These are phyloP conservation scores for Austrolebias charrua DNA, from an alignment of 2,797 vertebrate genomes.

Conservation along the genomic window DNA sequence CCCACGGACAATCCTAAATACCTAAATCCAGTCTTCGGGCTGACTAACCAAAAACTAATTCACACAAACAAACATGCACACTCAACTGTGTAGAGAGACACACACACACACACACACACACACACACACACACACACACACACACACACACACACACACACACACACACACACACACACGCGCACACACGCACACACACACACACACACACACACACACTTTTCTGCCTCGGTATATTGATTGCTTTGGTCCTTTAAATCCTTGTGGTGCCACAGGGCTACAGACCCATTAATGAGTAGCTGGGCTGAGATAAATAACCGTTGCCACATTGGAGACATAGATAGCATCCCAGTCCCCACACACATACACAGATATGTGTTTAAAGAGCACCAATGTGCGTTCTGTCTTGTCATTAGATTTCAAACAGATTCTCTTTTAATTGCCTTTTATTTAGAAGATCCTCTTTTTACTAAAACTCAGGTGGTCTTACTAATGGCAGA, in stretches of 20 bases:
- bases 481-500: slow-evolving; percentile 4
- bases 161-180: slow-evolving; percentile 12
- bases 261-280: slow-evolving; percentile 55
- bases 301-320: slow-evolving; percentile 54
- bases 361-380: background rate
- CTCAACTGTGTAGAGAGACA: slow-evolving; percentile 1
- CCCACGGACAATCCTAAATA: slow-evolving; percentile 33
- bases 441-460: slow-evolving; percentile 10
- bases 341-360: background rate
- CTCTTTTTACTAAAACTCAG: slow-evolving; percentile 17
- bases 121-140: slow-evolving; percentile 14
- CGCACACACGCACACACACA: slow-evolving; percentile 15
- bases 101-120: slow-evolving; percentile 12
- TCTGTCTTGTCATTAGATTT: slow-evolving; percentile 17
- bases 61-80: slow-evolving; percentile 23
- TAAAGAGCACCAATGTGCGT: slow-evolving; percentile 6
- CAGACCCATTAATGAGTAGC: slow-evolving; percentile 59
- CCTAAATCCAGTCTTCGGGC: slow-evolving; percentile 16
- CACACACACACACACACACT: slow-evolving; percentile 13
- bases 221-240: slow-evolving; percentile 50
- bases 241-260: slow-evolving; percentile 58
- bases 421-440: slow-evolving; percentile 13
- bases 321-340: slow-evolving; percentile 25
- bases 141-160: slow-evolving; percentile 16
- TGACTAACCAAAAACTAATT: slow-evolving; percentile 7